Percentiles rank a stretch among this genome's conserved stretches.
Evolutionary conservation across 2,797 vertebrate genomes (phyloP).

Genomic region (Sitta carolinensis): DNA sequence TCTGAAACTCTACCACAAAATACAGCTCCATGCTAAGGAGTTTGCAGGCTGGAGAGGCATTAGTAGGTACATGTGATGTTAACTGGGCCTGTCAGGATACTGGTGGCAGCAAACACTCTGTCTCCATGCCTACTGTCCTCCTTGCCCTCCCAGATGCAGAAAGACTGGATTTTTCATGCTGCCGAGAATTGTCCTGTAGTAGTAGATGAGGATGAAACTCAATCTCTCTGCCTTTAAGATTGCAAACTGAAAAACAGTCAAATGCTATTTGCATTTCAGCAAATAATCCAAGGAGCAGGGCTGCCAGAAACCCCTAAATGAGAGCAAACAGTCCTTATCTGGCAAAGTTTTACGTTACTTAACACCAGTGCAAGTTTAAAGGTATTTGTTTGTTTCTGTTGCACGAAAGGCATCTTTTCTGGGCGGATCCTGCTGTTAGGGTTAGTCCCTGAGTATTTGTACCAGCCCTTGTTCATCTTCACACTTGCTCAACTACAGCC

Average conservation of each 20-base stretch:
- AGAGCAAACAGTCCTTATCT: constrained; percentile 50
- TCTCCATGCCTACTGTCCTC: background rate
- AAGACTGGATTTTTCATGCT: background rate
- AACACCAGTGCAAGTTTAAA: constrained; percentile 23
- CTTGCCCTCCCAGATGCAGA: background rate
- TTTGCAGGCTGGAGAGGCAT: background rate
- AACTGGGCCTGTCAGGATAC: background rate
- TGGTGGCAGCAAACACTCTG: background rate
- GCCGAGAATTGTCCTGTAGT: background rate
- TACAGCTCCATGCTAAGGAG: background rate
- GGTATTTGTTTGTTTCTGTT: constrained; percentile 37
- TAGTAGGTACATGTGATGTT: background rate
- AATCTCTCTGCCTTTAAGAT: constrained; percentile 7
- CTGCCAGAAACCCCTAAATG: constrained; percentile 42
- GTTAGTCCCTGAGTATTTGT: background rate
- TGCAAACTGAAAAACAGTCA: background rate
- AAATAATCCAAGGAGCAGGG: constrained; percentile 24
- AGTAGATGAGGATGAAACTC: background rate
- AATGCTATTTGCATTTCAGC: constrained; percentile 31
- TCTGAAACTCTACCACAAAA: background rate
- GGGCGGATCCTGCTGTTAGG: background rate
- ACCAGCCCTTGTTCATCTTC: constrained; percentile 25
- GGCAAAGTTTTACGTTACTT: constrained; percentile 2
- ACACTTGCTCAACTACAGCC: background rate
- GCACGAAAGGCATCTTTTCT: constrained; percentile 6